Evolutionary conservation across 2,113 vertebrate species (phyloP), one percentile per base, ranked within the genome.

Genomic region (Paramisgurnus dabryanus): DNA sequence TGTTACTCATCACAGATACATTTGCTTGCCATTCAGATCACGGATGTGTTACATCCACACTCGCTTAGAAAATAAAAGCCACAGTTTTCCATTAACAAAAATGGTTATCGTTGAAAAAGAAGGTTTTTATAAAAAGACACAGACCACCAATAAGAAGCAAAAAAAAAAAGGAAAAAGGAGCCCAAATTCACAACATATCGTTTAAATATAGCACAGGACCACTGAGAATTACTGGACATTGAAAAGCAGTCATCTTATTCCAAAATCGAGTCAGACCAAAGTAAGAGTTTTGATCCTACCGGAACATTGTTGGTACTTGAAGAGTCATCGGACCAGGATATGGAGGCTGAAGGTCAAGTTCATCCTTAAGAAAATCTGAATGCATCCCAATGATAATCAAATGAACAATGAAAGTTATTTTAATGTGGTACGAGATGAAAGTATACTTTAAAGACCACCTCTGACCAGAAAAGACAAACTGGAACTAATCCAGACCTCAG

Each of bases 21-120:
- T 71, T 49, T 76, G 41, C 45, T 45, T 18, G 58, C 55, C 41
- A 73, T 77, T 81, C 74, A 82, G 55, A 83, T 67, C 40, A 50
- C 17, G 15, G 22, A 67, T 13, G 60, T 17, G 7, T 69, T 13
- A 70, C 5, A 65, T 7, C 39, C 60, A 49, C 57, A 58, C 60
- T 40, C 57, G 15, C 41, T 61, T 66, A 73, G 27, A 39, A 17
- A 10, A 39, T 65, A 50, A 47, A 34, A 47, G 1, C 43, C 60
- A 6, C 6, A 22, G n/a, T 18, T 17, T 55, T 66, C 49, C 50
- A 63, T 64, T 68, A 12, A 74, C 58, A 39, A 47, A 57, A 79
- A 40, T 47, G 60, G 64, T 65, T 53, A 40, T 7, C 27, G 41
- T 71, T 3, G 22, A 22, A n/a, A 5, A 0, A 41, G 8, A 43